Evolutionary conservation across 2,797 vertebrate genomes (phyloP), one percentile per base, ranked within the genome.

Genomic region (Nasua narica): DNA sequence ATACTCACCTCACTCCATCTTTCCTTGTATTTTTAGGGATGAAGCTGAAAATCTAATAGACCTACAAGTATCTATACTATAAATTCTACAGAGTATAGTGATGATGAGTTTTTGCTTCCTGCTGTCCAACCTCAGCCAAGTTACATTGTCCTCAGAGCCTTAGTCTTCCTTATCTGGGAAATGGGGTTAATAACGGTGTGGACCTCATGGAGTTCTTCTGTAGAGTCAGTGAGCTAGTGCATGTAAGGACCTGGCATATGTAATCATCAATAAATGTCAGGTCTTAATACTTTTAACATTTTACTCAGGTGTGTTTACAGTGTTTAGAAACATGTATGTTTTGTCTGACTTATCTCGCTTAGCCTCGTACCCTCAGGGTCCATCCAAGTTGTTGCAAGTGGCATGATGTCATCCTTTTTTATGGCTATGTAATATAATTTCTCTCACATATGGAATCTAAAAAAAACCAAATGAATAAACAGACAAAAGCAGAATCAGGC

Each of bases 241-340:
- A 35, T 21, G 60, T 25, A 52, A 92, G 35, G 37, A 37, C 37
- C 74, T 54, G n/a, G 56, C 56, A 18, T 21, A 16, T 40, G 12
- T 43, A 70, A 76, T n/a, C 18, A 13, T 86, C 48, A 62, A 25
- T 82, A 65, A 74, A 48, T 58, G 35, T 29, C 56, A 88, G 65
- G n/a, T 76, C 58, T 87, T 79, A 40, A 67, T 50, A 62, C 10
- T 50, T 35, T 81, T 58, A 83, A 27, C 35, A n/a, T 87, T 95
- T 90, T 48, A 78, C 32, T 74, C 48, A 15, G 35, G 2, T 67
- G 6, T 23, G 35, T 81, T 46, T 77, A 74, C 16, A 60, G 74
- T 94, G 70, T 76, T 96, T 95, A 76, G 81, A 95, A 95, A 81
- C 15, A 46, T n/a, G 35, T 43, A n/a, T n/a, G 40, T 74, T 74